These are phyloP conservation scores for Heliconius eleuchia DNA, from an alignment of 1,140 invertebrate species.

Conservation along the genomic window DNA sequence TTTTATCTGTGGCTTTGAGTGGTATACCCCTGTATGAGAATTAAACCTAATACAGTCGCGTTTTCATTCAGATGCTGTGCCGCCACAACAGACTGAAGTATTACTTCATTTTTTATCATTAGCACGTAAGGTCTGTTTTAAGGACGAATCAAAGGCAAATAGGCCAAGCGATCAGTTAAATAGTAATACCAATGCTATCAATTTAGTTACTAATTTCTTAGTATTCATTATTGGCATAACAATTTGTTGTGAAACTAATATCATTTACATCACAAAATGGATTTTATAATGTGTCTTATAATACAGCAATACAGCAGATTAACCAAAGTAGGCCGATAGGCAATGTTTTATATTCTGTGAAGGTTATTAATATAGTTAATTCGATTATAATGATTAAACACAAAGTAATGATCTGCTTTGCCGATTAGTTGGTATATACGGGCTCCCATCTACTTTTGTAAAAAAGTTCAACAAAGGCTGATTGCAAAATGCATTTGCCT, in stretches of 20 bases:
- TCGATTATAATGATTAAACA: slow-evolving; percentile 2
- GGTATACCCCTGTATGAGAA: too few species aligned
- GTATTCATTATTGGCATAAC: background rate
- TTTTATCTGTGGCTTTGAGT: too few species aligned
- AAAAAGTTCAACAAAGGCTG: background rate
- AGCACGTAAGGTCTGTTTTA: too few species aligned
- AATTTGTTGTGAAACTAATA: background rate
- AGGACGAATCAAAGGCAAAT: too few species aligned
- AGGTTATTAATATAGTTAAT: slow-evolving; percentile 2
- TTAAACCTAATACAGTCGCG: too few species aligned
- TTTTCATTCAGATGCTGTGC: too few species aligned
- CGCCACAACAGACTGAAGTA: too few species aligned
- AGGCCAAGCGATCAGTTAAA: too few species aligned
- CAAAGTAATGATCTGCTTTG: background rate
- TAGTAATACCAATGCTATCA: background rate
- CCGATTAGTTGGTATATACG: too few species aligned
- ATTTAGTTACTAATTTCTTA: background rate
- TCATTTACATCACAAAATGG: background rate
- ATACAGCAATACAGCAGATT: background rate
- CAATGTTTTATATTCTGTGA: slow-evolving; percentile 10
- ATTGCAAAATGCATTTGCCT: slow-evolving; percentile 23
- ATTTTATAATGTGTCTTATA: background rate
- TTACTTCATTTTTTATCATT: too few species aligned
- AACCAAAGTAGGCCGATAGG: slow-evolving; percentile 12
- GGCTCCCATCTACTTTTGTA: background rate